Percentiles rank a stretch among this genome's conserved stretches.
Conservation (phyloP, 2,888 invertebrate species). For the Ectemnius lituratus region DNA sequence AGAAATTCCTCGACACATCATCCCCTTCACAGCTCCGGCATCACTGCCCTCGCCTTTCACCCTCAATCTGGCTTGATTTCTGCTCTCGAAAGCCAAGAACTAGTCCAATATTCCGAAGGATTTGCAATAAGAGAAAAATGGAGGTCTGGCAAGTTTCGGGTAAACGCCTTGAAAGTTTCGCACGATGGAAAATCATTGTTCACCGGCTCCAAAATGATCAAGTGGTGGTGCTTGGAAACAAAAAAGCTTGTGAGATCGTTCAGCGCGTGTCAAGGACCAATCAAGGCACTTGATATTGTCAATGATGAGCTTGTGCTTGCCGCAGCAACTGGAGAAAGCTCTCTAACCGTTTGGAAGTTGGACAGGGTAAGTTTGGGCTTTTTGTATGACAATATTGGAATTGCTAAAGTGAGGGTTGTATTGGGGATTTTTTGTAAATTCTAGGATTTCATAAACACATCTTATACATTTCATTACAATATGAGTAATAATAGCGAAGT, state of each 20-base stretch:
- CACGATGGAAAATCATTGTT: conserved; percentile 69
- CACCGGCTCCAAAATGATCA: conserved; percentile 78
- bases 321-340: conserved; percentile 78
- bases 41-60: conserved; percentile 81
- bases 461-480: no score
- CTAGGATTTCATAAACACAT: no score
- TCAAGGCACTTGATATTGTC: conserved; percentile 78
- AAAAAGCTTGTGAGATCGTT: conserved; percentile 82
- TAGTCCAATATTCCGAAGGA: conserved; percentile 73
- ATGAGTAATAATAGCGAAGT: no score
- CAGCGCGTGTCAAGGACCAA: conserved; percentile 82
- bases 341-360: conserved; percentile 79
- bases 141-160: conserved; percentile 82
- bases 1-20: conserved; percentile 74
- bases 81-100: conserved; percentile 81
- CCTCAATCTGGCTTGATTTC: conserved; percentile 79
- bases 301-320: conserved; percentile 77
- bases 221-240: conserved; percentile 82
- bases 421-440: no score
- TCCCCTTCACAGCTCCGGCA: conserved; percentile 78
- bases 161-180: conserved; percentile 77
- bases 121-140: conserved; percentile 79
- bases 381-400: background rate
- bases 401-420: no score
- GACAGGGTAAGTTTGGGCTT: conserved; percentile 67